These are phyloP conservation scores for Aulostomus chinensis DNA, from an alignment of 2,797 vertebrate species.

Conservation along the genomic window DNA sequence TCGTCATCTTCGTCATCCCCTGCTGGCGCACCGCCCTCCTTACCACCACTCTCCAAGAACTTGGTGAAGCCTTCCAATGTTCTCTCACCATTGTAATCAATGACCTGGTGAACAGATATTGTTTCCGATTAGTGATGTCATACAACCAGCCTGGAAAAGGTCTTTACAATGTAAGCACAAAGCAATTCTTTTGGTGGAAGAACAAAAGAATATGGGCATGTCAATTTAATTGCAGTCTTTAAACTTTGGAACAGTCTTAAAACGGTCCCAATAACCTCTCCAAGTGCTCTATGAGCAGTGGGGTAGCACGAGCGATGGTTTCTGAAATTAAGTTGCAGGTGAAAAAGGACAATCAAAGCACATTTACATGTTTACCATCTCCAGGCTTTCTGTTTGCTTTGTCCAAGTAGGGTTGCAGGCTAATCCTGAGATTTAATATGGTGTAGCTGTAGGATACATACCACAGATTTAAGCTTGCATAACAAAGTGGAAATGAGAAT, in stretches of 20 bases:
- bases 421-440: slow-evolving; percentile 22
- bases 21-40: slow-evolving; percentile 88
- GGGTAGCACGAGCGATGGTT: too few species aligned
- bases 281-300: too few species aligned
- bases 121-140: background rate
- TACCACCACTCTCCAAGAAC: slow-evolving; percentile 95
- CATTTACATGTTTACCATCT: background rate
- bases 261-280: too few species aligned
- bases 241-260: too few species aligned
- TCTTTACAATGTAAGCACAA: too few species aligned
- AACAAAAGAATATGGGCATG: too few species aligned
- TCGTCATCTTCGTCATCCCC: slow-evolving; percentile 84
- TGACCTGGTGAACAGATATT: slow-evolving; percentile 78
- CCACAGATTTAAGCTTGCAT: slow-evolving; percentile 5
- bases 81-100: slow-evolving; percentile 96
- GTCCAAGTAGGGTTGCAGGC: slow-evolving; percentile 10
- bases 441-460: background rate
- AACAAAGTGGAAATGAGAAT: slow-evolving; percentile 1
- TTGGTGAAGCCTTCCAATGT: slow-evolving; percentile 95
- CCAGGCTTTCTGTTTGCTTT: slow-evolving; percentile 10
- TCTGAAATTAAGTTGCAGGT: background rate
- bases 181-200: too few species aligned
- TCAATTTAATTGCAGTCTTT: too few species aligned
- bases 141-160: too few species aligned
- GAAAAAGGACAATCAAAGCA: slow-evolving; percentile 8